Base-by-base conservation (phyloP, 2,888 invertebrate species). In the Drosophila subquinaria region DNA sequence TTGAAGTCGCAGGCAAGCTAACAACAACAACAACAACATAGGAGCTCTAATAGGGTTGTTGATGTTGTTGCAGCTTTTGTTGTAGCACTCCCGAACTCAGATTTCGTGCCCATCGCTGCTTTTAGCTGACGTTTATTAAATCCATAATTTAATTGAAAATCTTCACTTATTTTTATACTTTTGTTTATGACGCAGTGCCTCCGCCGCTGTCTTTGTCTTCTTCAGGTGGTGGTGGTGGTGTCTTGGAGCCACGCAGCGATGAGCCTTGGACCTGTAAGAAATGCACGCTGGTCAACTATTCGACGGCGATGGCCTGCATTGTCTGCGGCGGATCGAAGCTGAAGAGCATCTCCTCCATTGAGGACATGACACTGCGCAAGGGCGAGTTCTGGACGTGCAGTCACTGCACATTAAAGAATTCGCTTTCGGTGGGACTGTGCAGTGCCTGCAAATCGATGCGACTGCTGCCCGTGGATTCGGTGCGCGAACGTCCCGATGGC, bases 261-360 rank as follows among this genome's bases (percentile, higher is more conserved):
- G 81, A 85, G 64, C 93, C 95, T 70, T 98, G 98, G 98, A 95
- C 96, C 13, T 98, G 98, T 92, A 95, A 95, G 74, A 96, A 97
- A 82, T 98, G 98, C 91, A 98, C 98, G 2, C 93, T 98, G 66
- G 94, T 97, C 27, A 98, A 98, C 93, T 95, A 95, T 17, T 94
- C 94, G 0, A 93, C 94, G 23, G 95, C 95, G 0, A 94, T 95
- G 69, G 95, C 95, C 0, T 98, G 98, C 92, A 96, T 96, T 11
- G 97, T 97, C 0, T 98, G 98, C 92, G 97, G 97, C 43, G 97
- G 97, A n/a, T 96, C 97, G 0, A 95, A 96, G 82, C 93, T 97
- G 8, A 95, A 95, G 74, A 96, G 96, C 77, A 94, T 96, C 55
- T 94, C 94, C 2, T 93, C 94, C 60, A 93, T 94, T 33, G 94